Conservation (phyloP, 1,140 invertebrate species). For the Myzus persicae region DNA sequence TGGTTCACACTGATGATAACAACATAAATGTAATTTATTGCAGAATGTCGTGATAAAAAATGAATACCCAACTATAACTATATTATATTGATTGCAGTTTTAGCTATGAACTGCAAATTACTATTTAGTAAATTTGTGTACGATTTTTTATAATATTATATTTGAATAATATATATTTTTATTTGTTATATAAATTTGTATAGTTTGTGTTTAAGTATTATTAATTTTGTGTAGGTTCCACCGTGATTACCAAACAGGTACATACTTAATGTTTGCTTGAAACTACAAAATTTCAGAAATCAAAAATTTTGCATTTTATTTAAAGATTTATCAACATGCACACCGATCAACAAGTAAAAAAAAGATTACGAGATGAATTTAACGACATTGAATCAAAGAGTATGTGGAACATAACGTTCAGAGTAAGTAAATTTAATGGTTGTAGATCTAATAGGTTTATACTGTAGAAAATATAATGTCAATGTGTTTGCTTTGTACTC, state of each 20-base stretch:
- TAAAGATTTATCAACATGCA: slow-evolving; percentile 17
- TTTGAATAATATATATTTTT: background rate
- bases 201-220: background rate
- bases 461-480: background rate
- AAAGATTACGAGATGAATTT: slow-evolving; percentile 59
- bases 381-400: slow-evolving; percentile 59
- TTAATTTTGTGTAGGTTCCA: background rate
- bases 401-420: slow-evolving; percentile 58
- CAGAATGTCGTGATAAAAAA: slow-evolving; percentile 23
- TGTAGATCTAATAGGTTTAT: background rate
- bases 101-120: background rate
- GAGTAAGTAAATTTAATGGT: slow-evolving; percentile 55
- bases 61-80: background rate
- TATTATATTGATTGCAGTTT: slow-evolving; percentile 13
- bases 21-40: slow-evolving; percentile 17
- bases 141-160: background rate
- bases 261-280: background rate
- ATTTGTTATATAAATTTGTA: background rate
- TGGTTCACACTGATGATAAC: slow-evolving; percentile 40
- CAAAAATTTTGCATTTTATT: background rate
- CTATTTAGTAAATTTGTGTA: background rate
- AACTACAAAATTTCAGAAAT: background rate
- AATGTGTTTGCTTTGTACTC: background rate
- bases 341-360: slow-evolving; percentile 39
- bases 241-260: background rate